Base-by-base conservation (phyloP, 92 coral and sea anemone species). In the Bergia puertoricense region DNA sequence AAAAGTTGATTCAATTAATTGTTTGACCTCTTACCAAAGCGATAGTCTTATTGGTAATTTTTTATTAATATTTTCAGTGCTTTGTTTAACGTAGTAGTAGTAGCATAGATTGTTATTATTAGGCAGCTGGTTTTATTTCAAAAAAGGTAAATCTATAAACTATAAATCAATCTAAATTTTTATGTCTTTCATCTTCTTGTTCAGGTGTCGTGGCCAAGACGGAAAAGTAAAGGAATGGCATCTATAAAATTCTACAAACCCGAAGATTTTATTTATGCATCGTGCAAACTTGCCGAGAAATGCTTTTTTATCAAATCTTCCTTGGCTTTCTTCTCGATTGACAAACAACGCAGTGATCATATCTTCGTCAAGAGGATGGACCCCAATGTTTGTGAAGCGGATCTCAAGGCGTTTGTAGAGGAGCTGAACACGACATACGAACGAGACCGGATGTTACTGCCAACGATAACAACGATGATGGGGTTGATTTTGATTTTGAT, bases 191-290 rank as follows among this genome's bases (percentile, higher is more conserved):
- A 38, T 37, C 36, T 30, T 9, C 30, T 65, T 79, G 45, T 15
- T 15, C 42, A 80, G 85, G 85, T 80, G 50, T 56, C 85, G 14
- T 80, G 85, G 85, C 69, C 85, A 22, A 56, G 85, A 14, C 59
- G 85, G 72, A 56, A 80, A 41, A 80, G 85, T 57, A 54, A 11
- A 37, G 85, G 85, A 10, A 80, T 56, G 48, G 85, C 71, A 37
- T 56, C 72, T 11, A 30, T 80, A 13, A 23, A 6, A 1, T 56
- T 80, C 72, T 16, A 8, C n/a, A 54, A 56, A 4, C 6, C 8
- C 45, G 85, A 80, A 57, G 85, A 80, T 56, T 80, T 80, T 22
- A 8, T 30, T 36, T 38, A n/a, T 13, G 85, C 85, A 14, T 57
- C 46, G 6, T 38, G 85, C 85, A 80, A 56, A 38, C 85, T 80